Percentiles rank a stretch among this genome's conserved stretches.
These are phyloP conservation scores for Cephus rjabovi DNA, from an alignment of 2,888 invertebrate genomes.

Conservation along the genomic window DNA sequence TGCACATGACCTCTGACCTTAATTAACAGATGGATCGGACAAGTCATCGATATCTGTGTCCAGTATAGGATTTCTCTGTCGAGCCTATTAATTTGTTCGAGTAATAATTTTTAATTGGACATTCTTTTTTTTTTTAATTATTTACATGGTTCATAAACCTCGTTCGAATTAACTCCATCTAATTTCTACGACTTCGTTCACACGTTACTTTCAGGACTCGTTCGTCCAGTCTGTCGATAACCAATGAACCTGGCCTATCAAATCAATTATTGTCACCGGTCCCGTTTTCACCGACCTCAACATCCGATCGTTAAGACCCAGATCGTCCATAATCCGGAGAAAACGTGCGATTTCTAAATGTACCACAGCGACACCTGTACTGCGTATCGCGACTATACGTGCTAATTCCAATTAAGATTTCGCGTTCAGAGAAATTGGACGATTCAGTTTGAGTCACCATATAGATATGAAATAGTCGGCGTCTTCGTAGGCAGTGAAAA, in stretches of 20 bases:
- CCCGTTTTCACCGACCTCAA: slow-evolving; percentile 1
- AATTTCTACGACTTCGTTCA: not conserved
- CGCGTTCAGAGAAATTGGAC: too few relatives aligned
- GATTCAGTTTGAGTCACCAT: too few relatives aligned
- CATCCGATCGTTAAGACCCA: slow-evolving; percentile 16
- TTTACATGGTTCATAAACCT: not conserved
- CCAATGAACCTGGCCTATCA: slow-evolving; percentile 12
- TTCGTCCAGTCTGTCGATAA: not conserved
- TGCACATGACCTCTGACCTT: not conserved
- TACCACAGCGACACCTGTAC: not conserved
- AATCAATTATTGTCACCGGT: slow-evolving; percentile 24
- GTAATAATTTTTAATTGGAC: not conserved
- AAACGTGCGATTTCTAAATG: not conserved
- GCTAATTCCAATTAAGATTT: not conserved
- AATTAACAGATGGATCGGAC: not conserved
- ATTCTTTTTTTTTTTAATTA: too few relatives aligned
- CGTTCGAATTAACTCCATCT: not conserved
- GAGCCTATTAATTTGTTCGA: not conserved
- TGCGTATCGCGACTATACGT: not conserved
- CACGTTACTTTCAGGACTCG: slow-evolving; percentile 13
- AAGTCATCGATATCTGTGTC: not conserved
- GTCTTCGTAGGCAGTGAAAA: too few relatives aligned
- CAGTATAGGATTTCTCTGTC: not conserved
- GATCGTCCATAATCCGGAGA: slow-evolving; percentile 5
- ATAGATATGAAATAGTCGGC: too few relatives aligned